Evolutionary conservation across 2,888 invertebrate species (phyloP).

Genomic region (Nomada goodeniana): DNA sequence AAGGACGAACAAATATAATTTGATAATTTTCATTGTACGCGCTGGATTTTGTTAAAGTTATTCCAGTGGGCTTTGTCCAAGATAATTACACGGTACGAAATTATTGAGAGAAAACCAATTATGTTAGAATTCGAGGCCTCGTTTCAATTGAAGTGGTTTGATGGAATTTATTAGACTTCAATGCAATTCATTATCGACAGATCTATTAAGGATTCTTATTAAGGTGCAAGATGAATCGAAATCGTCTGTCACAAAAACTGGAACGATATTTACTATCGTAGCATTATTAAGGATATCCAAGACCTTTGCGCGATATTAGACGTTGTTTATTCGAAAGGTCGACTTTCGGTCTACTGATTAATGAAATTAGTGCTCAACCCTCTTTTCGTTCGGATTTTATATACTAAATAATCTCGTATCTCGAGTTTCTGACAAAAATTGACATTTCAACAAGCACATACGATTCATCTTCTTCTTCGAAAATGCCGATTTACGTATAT

Average conservation of each 20-base stretch:
- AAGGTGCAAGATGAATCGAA: no score
- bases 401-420: slow-evolving; percentile 6
- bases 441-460: slow-evolving; percentile 41
- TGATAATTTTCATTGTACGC: not conserved
- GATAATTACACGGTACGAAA: no score
- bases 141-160: no score
- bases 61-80: no score
- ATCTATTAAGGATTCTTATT: no score
- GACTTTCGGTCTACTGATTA: not conserved
- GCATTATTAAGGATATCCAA: not conserved
- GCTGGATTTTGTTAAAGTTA: not conserved
- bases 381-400: not conserved
- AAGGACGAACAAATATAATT: not conserved
- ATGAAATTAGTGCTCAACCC: slow-evolving; percentile 14
- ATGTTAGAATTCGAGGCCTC: no score
- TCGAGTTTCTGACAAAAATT: slow-evolving; percentile 29
- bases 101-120: no score
- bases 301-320: slow-evolving; percentile 9
- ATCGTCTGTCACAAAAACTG: no score
- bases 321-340: slow-evolving; percentile 8
- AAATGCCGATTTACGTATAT: not conserved
- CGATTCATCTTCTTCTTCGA: slow-evolving; percentile 7
- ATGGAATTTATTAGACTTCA: no score
- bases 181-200: no score
- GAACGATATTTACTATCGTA: no score